phyloP scores from a whole-genome alignment of 2,888 invertebrate genomes.

The Lepetodrilus schrolli region DNA sequence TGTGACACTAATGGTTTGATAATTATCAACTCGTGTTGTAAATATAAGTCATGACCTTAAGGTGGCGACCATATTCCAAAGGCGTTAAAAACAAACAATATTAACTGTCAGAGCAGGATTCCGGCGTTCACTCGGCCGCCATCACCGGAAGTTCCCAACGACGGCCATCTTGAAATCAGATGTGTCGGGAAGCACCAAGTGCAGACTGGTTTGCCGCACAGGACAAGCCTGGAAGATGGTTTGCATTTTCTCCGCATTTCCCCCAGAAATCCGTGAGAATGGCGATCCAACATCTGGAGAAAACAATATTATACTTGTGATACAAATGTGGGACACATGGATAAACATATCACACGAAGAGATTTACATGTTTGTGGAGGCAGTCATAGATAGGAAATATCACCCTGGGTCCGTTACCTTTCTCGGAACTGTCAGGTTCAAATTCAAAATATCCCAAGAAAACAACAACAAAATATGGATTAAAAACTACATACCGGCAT shows the following conservation, averaged over 20 bases:
- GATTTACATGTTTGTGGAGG: constrained; percentile 17
- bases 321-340: constrained; percentile 13
- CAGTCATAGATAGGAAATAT: not conserved
- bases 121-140: not conserved
- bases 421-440: too few species aligned
- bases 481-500: too few species aligned
- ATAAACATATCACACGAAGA: not conserved
- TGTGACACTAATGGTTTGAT: not conserved
- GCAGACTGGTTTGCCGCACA: not conserved
- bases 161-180: constrained; percentile 24
- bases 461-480: too few species aligned
- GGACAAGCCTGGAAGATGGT: constrained; percentile 1
- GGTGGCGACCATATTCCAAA: constrained; percentile 11
- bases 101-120: not conserved
- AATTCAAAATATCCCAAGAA: too few species aligned
- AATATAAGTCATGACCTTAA: not conserved
- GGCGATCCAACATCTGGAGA: constrained; percentile 6
- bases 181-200: not conserved
- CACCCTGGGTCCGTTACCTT: too few species aligned
- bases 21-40: not conserved
- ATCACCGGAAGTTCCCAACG: constrained; percentile 9
- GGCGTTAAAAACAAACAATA: not conserved
- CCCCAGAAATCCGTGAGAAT: constrained; percentile 18
- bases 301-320: constrained; percentile 1
- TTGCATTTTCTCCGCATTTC: constrained; percentile 18